phyloP scores from a whole-genome alignment of 2,888 invertebrate species.

The Apantesis nais region DNA sequence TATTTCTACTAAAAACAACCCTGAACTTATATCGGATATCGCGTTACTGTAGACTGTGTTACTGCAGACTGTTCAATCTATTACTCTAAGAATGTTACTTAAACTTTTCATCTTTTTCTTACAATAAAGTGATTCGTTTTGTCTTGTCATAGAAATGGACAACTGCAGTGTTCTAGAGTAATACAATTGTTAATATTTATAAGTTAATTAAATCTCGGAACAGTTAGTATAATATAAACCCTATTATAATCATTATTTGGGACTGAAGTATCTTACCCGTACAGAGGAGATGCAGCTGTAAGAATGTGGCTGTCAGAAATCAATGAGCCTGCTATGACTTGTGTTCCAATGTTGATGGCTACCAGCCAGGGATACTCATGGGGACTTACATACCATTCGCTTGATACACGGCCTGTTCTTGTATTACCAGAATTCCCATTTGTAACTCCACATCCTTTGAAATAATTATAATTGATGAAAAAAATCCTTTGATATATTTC shows the following conservation, averaged over 20 bases:
- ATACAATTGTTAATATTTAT: too few species aligned
- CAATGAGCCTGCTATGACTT: constrained; percentile 75
- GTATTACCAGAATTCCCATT: constrained; percentile 2
- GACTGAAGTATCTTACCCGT: constrained; percentile 63
- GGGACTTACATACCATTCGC: constrained; percentile 34
- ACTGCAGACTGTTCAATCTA: background rate
- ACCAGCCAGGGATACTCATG: constrained; percentile 86
- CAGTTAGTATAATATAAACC: background rate
- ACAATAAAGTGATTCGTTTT: too few species aligned
- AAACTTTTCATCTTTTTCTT: too few species aligned
- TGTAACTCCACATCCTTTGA: constrained; percentile 16
- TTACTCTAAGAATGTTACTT: background rate
- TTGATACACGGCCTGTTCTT: constrained; percentile 8
- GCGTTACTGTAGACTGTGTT: background rate
- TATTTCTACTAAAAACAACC: too few species aligned
- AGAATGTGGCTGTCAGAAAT: constrained; percentile 86
- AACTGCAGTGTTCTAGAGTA: too few species aligned
- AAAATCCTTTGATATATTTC: background rate
- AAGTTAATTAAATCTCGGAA: too few species aligned
- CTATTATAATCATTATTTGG: too few species aligned
- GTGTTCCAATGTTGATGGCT: constrained; percentile 66
- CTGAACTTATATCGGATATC: background rate
- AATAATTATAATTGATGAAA: background rate
- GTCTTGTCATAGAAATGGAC: too few species aligned
- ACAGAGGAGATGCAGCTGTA: constrained; percentile 81